phyloP scores from a whole-genome alignment of 2,888 invertebrate genomes.

The Notodonta ziczac region DNA sequence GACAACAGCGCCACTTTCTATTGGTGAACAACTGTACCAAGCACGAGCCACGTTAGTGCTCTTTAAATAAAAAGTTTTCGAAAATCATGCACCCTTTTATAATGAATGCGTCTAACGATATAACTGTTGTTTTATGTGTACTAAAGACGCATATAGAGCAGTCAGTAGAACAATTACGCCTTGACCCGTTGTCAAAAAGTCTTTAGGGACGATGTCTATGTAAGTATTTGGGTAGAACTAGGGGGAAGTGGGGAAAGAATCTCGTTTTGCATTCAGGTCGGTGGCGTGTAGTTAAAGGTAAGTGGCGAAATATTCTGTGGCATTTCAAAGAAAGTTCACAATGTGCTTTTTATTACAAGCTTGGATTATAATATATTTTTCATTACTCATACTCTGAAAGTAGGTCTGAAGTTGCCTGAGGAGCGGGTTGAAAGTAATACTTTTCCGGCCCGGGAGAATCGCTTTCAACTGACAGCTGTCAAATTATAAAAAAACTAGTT shows the following conservation, averaged over 20 bases:
- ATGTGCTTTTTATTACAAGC: no score
- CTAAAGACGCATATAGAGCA: conserved; percentile 11
- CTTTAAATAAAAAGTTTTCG: conserved; percentile 19
- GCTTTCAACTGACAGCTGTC: no score
- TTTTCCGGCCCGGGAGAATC: no score
- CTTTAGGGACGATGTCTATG: conserved; percentile 3
- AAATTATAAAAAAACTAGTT: no score
- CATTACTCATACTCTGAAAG: no score
- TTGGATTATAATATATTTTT: no score
- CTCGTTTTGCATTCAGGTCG: conserved; percentile 23
- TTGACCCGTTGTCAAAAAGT: conserved; percentile 11
- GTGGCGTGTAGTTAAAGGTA: conserved; percentile 19
- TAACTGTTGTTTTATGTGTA: conserved; percentile 11
- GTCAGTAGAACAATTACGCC: conserved; percentile 16
- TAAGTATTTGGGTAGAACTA: conserved; percentile 8
- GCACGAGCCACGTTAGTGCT: conserved; percentile 36
- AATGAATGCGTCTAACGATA: conserved; percentile 10
- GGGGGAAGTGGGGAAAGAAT: conserved; percentile 8
- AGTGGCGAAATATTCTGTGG: neutral
- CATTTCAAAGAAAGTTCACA: no score
- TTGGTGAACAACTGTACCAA: conserved; percentile 57
- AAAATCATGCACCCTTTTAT: conserved; percentile 1
- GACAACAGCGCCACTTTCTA: conserved; percentile 57
- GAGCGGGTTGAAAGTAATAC: no score
- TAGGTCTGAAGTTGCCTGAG: no score